Percentiles rank a stretch among this genome's conserved stretches.
These are phyloP conservation scores for Arothron firmamentum DNA, from an alignment of 2,113 vertebrate genomes.

Conservation along the genomic window DNA sequence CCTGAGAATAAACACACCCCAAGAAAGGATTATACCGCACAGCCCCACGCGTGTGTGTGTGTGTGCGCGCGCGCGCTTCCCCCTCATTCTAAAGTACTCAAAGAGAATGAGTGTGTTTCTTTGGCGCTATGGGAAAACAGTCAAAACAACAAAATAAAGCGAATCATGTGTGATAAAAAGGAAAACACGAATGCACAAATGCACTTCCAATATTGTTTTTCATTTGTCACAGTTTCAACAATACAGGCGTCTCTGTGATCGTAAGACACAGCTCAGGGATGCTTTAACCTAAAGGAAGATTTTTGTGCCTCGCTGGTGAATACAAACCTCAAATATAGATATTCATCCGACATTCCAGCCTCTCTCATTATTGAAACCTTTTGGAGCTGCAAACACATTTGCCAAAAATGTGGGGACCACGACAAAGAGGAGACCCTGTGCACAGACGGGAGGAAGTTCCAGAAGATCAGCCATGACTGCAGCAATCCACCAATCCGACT, in stretches of 20 bases:
- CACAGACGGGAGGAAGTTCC: too few relatives aligned
- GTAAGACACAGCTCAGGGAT: neutral
- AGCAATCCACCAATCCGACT: too few relatives aligned
- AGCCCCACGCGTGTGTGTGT: constrained; percentile 16
- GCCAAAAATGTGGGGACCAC: too few relatives aligned
- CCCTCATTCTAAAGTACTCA: constrained; percentile 27
- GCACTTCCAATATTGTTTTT: constrained; percentile 19
- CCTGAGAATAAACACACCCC: constrained; percentile 41
- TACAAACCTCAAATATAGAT: too few relatives aligned
- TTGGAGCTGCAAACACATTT: too few relatives aligned
- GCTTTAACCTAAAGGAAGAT: too few relatives aligned
- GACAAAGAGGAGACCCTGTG: too few relatives aligned
- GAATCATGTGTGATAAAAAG: constrained; percentile 12
- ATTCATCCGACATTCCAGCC: too few relatives aligned
- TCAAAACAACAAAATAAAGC: constrained; percentile 35
- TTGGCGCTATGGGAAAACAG: constrained; percentile 16
- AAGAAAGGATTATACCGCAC: constrained; percentile 56
- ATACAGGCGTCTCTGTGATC: neutral
- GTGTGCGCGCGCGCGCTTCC: constrained; percentile 8
- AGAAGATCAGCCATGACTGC: too few relatives aligned
- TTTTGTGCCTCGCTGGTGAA: too few relatives aligned
- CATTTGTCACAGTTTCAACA: constrained; percentile 14
- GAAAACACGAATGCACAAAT: constrained; percentile 12
- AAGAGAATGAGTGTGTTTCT: constrained; percentile 24
- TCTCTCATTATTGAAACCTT: too few relatives aligned